Evolutionary conservation across 2,888 invertebrate genomes (phyloP), one percentile per base, ranked within the genome.

Genomic region (Leptinotarsa tumamoca): DNA sequence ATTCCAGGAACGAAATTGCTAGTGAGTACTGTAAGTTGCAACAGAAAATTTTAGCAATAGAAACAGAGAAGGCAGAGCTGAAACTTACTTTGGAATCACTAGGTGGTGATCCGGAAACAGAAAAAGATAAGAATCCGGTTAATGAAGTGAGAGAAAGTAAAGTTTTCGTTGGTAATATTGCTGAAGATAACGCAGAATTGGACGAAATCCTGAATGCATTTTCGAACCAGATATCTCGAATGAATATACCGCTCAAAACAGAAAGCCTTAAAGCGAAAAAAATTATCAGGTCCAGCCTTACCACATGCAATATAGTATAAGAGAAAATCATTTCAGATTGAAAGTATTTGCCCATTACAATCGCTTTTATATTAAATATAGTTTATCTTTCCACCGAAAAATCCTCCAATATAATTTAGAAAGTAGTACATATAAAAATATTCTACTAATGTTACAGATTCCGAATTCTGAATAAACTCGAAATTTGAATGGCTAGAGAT

Each of bases 1-100:
- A 73, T 18, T 84, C 84, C 10, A 80, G 79, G 21, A 80, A 80
- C 54, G 79, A 83, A 71, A 83, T 83, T 21, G 82, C 83, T 4
- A 74, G 78, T 10, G 82, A 83, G 72, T 83, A 84, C 63, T 77
- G 74, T 23, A 73, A 74, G 18, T 67, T 83, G 13, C 82, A 83
- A 67, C 71, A 75, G 18, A 82, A 82, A 58, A 83, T 84, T 54
- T 56, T 79, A 7, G 79, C 78, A 17, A 80, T 83, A 17, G 83
- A 82, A 74, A 75, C 73, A 10, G 78, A 83, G 61, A 81, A 80
- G 27, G 78, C 73, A 10, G 70, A 67, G 13, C 49, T 82, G 17
- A 74, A 73, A 43, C 17, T 78, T 10, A 77, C 72, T 4, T 54
- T 74, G 15, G 73, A 68, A 18, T 73, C 21, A 23, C 17, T 73